These are phyloP conservation scores for Chascanopsetta lugubris DNA, from an alignment of 2,113 vertebrate genomes.

Conservation along the genomic window DNA sequence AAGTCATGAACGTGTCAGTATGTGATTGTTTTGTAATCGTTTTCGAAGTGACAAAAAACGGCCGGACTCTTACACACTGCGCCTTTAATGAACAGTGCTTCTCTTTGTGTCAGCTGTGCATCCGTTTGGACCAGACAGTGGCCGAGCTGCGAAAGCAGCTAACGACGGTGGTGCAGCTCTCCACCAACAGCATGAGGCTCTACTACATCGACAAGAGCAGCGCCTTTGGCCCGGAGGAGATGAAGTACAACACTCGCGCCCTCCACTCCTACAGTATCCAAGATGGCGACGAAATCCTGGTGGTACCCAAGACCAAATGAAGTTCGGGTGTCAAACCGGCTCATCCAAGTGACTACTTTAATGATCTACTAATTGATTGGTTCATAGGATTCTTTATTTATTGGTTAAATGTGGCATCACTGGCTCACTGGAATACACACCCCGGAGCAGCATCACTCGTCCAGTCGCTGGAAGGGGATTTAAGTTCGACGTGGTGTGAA, in stretches of 20 bases:
- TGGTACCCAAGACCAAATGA: slow-evolving; percentile 94
- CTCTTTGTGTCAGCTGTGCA: slow-evolving; percentile 66
- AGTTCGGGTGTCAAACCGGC: slow-evolving; percentile 8
- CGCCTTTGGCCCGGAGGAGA: slow-evolving; percentile 93
- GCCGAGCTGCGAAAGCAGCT: slow-evolving; percentile 94
- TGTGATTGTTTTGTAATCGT: no score
- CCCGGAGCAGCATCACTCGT: slow-evolving; percentile 16
- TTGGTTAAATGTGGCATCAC: slow-evolving; percentile 33
- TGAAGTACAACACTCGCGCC: slow-evolving; percentile 91
- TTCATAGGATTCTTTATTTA: slow-evolving; percentile 22
- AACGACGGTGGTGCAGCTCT: slow-evolving; percentile 88
- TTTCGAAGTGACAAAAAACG: no score
- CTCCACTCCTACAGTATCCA: slow-evolving; percentile 95
- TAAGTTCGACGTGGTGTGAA: slow-evolving; percentile 6
- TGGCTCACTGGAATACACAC: slow-evolving; percentile 20
- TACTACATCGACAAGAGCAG: slow-evolving; percentile 91
- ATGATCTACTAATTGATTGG: slow-evolving; percentile 19
- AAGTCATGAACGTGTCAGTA: no score
- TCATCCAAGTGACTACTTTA: slow-evolving; percentile 10
- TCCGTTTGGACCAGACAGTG: slow-evolving; percentile 96
- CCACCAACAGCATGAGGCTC: slow-evolving; percentile 92
- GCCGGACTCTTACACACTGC: no score
- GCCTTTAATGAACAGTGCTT: no score
- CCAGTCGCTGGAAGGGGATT: slow-evolving; percentile 15
- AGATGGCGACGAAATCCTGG: slow-evolving; percentile 93